phyloP scores from a whole-genome alignment of 2,113 vertebrate genomes.

The Gnathonemus echidnorhynchus region DNA sequence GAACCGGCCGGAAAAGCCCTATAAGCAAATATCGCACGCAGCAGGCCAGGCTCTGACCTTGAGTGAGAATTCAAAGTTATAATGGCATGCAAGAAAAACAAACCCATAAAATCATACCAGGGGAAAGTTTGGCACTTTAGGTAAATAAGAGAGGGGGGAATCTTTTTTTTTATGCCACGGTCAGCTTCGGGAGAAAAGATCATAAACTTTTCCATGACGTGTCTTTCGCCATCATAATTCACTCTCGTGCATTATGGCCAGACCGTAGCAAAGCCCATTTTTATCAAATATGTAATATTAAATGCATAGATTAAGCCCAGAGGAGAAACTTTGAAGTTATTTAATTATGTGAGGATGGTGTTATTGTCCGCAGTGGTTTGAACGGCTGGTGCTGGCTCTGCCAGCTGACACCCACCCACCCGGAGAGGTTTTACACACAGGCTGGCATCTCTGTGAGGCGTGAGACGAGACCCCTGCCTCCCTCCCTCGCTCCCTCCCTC shows the following conservation, averaged over 20 bases:
- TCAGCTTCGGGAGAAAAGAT: constrained; percentile 59
- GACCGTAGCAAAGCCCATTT: background rate
- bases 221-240: constrained; percentile 38
- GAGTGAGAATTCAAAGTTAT: constrained; percentile 67
- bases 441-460: background rate
- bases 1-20: constrained; percentile 74
- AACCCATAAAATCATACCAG: constrained; percentile 66
- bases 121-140: constrained; percentile 58
- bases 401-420: background rate
- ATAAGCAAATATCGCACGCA: constrained; percentile 77
- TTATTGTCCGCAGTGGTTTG: background rate
- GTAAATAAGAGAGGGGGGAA: constrained; percentile 59
- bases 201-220: constrained; percentile 47
- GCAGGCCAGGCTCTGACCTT: constrained; percentile 78
- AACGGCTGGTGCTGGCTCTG: background rate
- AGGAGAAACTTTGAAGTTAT: background rate
- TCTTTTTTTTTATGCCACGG: constrained; percentile 48
- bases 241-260: constrained; percentile 42
- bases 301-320: background rate
- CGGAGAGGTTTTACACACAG: background rate
- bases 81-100: constrained; percentile 62
- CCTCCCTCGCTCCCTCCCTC: background rate
- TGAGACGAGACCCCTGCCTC: background rate
- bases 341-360: background rate
- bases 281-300: background rate